Conservation (phyloP, 1,140 invertebrate genomes). For the Drosophila suzukii region DNA sequence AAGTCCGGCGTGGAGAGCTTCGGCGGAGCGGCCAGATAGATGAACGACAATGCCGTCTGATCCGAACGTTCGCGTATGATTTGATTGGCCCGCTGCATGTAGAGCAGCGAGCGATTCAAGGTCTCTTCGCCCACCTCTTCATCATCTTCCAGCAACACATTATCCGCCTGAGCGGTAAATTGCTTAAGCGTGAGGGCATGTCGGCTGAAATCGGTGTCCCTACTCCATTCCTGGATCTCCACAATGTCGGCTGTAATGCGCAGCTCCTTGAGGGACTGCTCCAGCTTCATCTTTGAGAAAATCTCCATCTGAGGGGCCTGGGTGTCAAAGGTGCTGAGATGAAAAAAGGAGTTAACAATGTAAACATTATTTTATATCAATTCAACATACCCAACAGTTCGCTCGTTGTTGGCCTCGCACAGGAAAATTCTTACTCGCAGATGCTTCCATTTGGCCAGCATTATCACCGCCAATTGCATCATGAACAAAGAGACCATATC, state of each 20-base stretch:
- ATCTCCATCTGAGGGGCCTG: slow-evolving; percentile 81
- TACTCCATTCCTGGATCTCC: slow-evolving; percentile 84
- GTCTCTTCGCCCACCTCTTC: slow-evolving; percentile 76
- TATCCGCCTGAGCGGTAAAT: slow-evolving; percentile 75
- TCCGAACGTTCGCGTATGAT: slow-evolving; percentile 90
- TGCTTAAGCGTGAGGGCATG: slow-evolving; percentile 70
- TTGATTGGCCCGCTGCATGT: slow-evolving; percentile 88
- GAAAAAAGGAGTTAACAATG: neutral
- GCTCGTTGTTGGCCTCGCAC: slow-evolving; percentile 86
- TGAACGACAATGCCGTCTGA: slow-evolving; percentile 92
- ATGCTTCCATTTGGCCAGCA: slow-evolving; percentile 94
- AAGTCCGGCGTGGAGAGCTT: slow-evolving; percentile 85
- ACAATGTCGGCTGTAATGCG: slow-evolving; percentile 88
- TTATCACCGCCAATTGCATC: slow-evolving; percentile 98
- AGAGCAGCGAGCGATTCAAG: slow-evolving; percentile 75
- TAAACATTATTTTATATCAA: neutral
- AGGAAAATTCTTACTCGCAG: slow-evolving; percentile 93
- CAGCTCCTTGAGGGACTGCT: slow-evolving; percentile 87
- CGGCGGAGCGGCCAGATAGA: slow-evolving; percentile 93
- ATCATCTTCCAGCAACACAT: slow-evolving; percentile 49
- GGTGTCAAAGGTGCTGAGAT: slow-evolving; percentile 80
- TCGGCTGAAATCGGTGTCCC: slow-evolving; percentile 71
- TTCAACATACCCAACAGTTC: slow-evolving; percentile 47
- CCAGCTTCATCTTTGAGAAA: slow-evolving; percentile 86
- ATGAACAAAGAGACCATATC: slow-evolving; percentile 96